Conservation (phyloP, 2,113 vertebrate species). For the Catharus fuscescens region DNA sequence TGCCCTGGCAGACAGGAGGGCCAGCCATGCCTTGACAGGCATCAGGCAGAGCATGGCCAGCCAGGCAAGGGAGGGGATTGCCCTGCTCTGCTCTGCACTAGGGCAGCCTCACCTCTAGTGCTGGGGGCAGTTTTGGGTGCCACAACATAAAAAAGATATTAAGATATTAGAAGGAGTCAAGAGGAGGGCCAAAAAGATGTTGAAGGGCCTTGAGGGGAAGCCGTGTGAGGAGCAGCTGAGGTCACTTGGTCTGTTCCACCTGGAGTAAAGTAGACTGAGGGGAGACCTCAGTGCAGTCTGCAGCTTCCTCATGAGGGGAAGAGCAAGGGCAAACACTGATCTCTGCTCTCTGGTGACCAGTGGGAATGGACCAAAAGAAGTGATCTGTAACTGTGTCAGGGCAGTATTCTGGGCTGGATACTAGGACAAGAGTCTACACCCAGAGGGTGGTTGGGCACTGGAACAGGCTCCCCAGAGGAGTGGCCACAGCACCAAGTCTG, state of each 20-base stretch:
- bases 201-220: background rate
- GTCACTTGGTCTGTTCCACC: background rate
- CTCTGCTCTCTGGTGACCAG: background rate
- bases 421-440: background rate
- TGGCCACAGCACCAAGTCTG: background rate
- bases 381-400: background rate
- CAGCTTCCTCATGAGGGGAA: background rate
- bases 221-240: accelerated
- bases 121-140: background rate
- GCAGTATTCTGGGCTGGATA: background rate
- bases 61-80: background rate
- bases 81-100: accelerated
- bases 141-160: background rate
- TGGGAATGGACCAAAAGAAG: background rate
- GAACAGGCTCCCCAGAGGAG: background rate
- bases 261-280: background rate
- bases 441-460: background rate
- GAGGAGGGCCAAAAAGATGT: background rate
- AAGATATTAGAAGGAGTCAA: background rate
- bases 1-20: background rate
- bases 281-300: background rate
- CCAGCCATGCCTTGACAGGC: accelerated
- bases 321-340: background rate
- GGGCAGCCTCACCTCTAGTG: accelerated
- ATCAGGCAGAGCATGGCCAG: background rate